Base-by-base conservation (phyloP, 30 jellyfish, hydroid and myxozoan species). In the Hydra vulgaris region DNA sequence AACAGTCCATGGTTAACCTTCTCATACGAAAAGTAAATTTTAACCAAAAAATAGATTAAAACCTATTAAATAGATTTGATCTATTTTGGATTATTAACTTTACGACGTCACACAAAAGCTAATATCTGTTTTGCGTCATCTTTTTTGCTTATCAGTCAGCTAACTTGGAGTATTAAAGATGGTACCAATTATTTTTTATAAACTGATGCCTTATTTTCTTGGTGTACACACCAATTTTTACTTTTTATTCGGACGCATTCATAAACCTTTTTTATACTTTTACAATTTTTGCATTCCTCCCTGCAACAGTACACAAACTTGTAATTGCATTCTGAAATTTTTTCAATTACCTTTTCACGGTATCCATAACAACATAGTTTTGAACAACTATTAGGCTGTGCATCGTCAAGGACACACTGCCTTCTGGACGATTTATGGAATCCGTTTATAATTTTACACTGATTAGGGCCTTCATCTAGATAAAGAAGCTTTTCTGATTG, bases 311-410 rank as follows among this genome's bases (percentile, higher is more conserved):
- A 86, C 12, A 92, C 86, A 81, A 87, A 92, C 56, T 82, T 87
- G 73, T 96, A 92, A 21, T 71, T 56, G 66, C 98, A 92, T 22
- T 85, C 81, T 25, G 95, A 92, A 18, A 75, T 83, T 7, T 83
- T 87, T 56, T 92, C 95, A 17, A 87, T 87, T 27, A 70, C 56
- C 81, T 82, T 88, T 27, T 82, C 86, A 23, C 83, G 89, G 73
- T 66, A 79, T 7, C 98, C 94, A 17, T 95, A 96, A 77, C 98
- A 92, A 73, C 98, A 92, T 74, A 92, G 75, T 73, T 83, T 81
- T 22, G 75, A 86, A 70, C 98, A 92, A 83, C 96, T 84, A 27
- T 87, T 89, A 24, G 88, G 73, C n/a, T 94, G 91, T 8, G 95
- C 78, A 12, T 83, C 86, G 53, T 79, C 87, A 16, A 77, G 83